These are phyloP conservation scores for Triplophysa dalaica DNA, from an alignment of 2,113 vertebrate species.

Conservation along the genomic window DNA sequence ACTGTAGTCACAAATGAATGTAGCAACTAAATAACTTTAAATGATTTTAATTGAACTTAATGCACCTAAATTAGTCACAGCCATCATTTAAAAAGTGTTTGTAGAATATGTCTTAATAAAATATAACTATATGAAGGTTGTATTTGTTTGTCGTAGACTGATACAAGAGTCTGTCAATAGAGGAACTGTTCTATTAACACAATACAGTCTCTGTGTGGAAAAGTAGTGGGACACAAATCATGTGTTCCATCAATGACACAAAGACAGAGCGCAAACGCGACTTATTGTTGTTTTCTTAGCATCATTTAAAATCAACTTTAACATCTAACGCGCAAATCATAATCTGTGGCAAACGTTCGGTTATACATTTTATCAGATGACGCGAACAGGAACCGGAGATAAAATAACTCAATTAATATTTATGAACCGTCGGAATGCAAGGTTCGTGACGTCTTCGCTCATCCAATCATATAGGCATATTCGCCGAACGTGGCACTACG, in stretches of 20 bases:
- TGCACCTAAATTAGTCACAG: not conserved
- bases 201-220: constrained; percentile 28
- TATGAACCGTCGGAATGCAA: not conserved
- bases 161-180: not conserved
- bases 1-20: not conserved
- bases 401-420: constrained; percentile 14
- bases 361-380: not conserved
- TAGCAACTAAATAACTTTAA: not conserved
- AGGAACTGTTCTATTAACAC: constrained; percentile 34
- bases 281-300: not conserved
- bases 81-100: no score
- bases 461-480: not conserved
- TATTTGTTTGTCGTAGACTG: not conserved
- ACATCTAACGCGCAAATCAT: no score
- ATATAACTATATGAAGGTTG: not conserved
- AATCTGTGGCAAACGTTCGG: not conserved
- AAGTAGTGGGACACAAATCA: no score
- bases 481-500: not conserved
- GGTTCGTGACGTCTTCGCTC: not conserved
- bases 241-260: no score
- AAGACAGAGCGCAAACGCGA: no score
- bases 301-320: not conserved
- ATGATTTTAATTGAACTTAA: not conserved
- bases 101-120: no score
- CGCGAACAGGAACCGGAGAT: not conserved